Conservation (phyloP, 2,797 vertebrate species). For the Intellagama lesueurii region DNA sequence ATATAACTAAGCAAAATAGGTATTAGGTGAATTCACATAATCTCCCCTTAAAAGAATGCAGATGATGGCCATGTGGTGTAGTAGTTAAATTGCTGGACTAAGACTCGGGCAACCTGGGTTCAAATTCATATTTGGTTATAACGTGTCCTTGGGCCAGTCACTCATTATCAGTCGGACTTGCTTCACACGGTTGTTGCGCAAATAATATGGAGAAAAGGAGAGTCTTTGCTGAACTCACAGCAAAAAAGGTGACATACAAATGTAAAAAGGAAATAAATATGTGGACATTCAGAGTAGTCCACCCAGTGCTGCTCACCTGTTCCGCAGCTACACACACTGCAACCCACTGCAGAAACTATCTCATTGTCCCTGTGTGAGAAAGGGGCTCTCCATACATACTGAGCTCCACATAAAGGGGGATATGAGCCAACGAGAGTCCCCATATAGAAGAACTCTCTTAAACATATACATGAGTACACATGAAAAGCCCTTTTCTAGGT, state of each 20-base stretch:
- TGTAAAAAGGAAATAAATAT: neutral
- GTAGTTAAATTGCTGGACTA: too few species aligned
- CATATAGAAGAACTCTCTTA: neutral
- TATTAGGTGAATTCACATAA: constrained; percentile 37
- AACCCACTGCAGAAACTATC: neutral
- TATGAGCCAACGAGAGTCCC: neutral
- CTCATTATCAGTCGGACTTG: too few species aligned
- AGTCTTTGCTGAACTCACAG: too few species aligned
- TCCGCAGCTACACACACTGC: neutral
- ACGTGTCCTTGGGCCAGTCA: too few species aligned
- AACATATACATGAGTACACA: neutral
- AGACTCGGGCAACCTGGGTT: too few species aligned
- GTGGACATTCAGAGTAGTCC: neutral
- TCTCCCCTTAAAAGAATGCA: neutral
- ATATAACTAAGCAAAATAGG: constrained; percentile 54
- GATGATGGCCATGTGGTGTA: neutral
- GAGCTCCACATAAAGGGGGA: neutral
- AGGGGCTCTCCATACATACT: neutral
- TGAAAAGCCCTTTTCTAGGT: neutral
- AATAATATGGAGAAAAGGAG: too few species aligned
- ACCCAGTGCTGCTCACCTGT: neutral
- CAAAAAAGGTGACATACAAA: neutral
- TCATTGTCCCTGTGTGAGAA: neutral
- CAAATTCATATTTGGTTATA: too few species aligned
- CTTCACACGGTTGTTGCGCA: too few species aligned